Percentiles rank a stretch among this genome's conserved stretches.
Evolutionary conservation across 2,888 invertebrate genomes (phyloP).

Genomic region (Listrodromus nycthemerus): DNA sequence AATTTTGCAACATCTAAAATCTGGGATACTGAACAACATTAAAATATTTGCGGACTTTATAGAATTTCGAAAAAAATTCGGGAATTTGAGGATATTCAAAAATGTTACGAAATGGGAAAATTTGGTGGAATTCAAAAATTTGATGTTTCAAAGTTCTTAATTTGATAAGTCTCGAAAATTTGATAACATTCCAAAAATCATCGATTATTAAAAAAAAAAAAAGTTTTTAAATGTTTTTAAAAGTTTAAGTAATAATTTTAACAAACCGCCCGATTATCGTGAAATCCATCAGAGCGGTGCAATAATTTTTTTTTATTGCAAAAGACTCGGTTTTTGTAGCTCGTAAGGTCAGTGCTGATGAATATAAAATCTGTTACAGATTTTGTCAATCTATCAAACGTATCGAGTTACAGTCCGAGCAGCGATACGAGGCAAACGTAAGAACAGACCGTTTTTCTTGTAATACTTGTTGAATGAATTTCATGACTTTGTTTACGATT

Average conservation of each 20-base stretch:
- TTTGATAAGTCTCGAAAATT: too few relatives aligned
- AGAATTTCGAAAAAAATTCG: too few relatives aligned
- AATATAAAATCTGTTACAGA: constrained; percentile 38
- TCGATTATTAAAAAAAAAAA: too few relatives aligned
- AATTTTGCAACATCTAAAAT: not conserved
- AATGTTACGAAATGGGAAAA: too few relatives aligned
- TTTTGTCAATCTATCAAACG: constrained; percentile 59
- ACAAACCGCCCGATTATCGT: not conserved
- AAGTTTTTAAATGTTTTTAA: too few relatives aligned
- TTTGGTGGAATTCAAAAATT: too few relatives aligned
- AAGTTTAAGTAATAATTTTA: too few relatives aligned
- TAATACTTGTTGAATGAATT: not conserved
- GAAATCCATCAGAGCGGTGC: not conserved
- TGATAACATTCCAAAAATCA: too few relatives aligned
- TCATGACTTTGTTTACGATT: not conserved
- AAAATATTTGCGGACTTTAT: not conserved
- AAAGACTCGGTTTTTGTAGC: not conserved
- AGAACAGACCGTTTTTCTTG: constrained; percentile 31
- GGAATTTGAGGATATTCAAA: too few relatives aligned
- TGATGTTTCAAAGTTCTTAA: too few relatives aligned
- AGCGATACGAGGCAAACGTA: constrained; percentile 63
- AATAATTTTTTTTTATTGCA: not conserved
- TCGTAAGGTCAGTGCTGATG: not conserved
- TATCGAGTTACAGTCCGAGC: constrained; percentile 65
- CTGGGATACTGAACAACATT: not conserved